A percentile compares a stretch with the other conserved stretches of the same genome.
These are phyloP conservation scores for Limnephilus lunatus DNA, from an alignment of 2,888 invertebrate species.

Conservation along the genomic window DNA sequence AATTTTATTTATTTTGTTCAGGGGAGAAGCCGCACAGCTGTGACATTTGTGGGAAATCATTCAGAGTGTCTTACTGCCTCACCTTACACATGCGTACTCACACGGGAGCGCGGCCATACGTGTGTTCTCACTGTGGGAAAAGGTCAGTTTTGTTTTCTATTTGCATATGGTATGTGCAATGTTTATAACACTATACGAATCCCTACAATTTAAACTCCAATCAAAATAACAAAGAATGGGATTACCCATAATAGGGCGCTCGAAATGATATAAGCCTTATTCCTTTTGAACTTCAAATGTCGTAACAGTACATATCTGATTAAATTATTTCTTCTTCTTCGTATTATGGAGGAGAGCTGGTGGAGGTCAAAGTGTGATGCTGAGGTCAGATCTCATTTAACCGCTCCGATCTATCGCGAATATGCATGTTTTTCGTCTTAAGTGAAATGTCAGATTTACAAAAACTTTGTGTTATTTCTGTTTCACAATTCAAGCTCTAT, in stretches of 20 bases:
- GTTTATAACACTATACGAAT: neutral
- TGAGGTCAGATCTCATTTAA: no score
- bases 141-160: slow-evolving; percentile 67
- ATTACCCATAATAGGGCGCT: neutral
- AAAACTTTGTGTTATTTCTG: no score
- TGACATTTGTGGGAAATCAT: slow-evolving; percentile 88
- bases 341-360: no score
- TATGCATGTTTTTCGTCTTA: no score
- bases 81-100: slow-evolving; percentile 89
- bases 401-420: no score
- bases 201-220: no score
- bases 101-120: slow-evolving; percentile 86
- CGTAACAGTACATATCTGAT: no score
- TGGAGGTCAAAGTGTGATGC: no score
- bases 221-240: neutral
- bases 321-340: no score
- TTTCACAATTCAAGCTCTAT: no score
- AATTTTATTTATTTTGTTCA: slow-evolving; percentile 66
- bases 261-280: neutral
- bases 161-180: neutral
- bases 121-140: slow-evolving; percentile 84
- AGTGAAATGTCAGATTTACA: no score
- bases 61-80: slow-evolving; percentile 87
- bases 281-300: neutral
- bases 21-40: slow-evolving; percentile 88